Conservation (phyloP, 2,113 vertebrate genomes). For the Pomatorhinus ruficollis region DNA sequence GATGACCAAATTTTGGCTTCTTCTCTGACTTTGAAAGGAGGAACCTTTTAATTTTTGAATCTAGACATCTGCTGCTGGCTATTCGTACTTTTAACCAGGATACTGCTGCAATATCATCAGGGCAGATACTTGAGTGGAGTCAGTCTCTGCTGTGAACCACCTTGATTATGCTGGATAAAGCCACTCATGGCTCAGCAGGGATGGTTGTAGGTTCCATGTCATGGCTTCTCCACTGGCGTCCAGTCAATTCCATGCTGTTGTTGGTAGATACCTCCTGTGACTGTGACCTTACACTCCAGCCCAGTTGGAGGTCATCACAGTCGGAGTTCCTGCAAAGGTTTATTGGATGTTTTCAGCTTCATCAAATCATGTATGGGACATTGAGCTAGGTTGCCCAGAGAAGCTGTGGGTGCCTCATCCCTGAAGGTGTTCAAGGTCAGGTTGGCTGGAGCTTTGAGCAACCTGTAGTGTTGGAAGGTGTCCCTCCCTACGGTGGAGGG, state of each 20-base stretch:
- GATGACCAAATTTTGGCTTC: neutral
- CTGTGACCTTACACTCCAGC: neutral
- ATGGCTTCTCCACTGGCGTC: neutral
- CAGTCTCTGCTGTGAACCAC: neutral
- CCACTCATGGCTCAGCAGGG: neutral
- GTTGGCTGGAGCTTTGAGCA: neutral
- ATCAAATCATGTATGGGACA: neutral
- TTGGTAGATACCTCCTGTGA: neutral
- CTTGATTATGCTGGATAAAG: neutral
- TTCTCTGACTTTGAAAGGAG: neutral
- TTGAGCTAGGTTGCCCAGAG: neutral
- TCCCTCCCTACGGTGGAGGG: neutral
- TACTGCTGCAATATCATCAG: neutral
- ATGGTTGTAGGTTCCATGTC: neutral
- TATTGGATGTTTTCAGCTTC: neutral
- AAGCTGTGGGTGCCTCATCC: neutral
- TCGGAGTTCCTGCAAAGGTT: neutral
- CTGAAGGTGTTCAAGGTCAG: neutral
- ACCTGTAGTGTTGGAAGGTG: neutral
- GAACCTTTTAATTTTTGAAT: neutral
- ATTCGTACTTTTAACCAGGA: neutral
- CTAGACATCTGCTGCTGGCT: neutral
- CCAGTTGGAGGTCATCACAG: neutral
- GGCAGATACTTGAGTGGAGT: neutral
- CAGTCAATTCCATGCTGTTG: neutral